A percentile compares a stretch with the other conserved stretches of the same genome.
Evolutionary conservation across 2,888 invertebrate species (phyloP).

Genomic region (Micoletzkya japonica): DNA sequence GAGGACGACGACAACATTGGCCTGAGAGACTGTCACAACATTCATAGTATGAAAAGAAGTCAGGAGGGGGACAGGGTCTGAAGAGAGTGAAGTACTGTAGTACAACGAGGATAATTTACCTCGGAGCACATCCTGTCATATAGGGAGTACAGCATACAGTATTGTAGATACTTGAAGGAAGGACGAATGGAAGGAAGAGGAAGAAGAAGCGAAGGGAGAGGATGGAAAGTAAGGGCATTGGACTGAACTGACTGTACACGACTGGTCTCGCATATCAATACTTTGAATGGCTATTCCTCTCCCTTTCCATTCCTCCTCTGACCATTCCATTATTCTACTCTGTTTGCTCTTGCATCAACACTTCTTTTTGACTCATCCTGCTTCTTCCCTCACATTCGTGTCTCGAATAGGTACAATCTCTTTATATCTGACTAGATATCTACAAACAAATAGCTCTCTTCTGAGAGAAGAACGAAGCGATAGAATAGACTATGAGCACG

Average conservation of each 20-base stretch:
- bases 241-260: neutral
- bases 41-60: constrained; percentile 26
- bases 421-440: too few relatives aligned
- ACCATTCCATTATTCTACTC: constrained; percentile 7
- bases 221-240: neutral
- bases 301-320: neutral
- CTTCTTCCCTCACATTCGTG: too few relatives aligned
- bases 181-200: neutral
- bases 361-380: too few relatives aligned
- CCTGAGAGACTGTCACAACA: constrained; percentile 4
- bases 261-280: constrained; percentile 1
- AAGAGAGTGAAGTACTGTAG: neutral
- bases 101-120: neutral
- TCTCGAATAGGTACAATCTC: too few relatives aligned
- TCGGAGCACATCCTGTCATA: constrained; percentile 23
- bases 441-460: too few relatives aligned
- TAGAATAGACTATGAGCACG: too few relatives aligned
- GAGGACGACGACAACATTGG: constrained; percentile 13
- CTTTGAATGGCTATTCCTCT: neutral
- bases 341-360: constrained; percentile 16
- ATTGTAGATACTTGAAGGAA: constrained; percentile 2
- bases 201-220: neutral
- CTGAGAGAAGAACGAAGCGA: too few relatives aligned
- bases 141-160: constrained; percentile 14
- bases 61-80: constrained; percentile 23